These are phyloP conservation scores for Oncorhynchus mykiss DNA, from an alignment of 2,113 vertebrate species.

Conservation along the genomic window DNA sequence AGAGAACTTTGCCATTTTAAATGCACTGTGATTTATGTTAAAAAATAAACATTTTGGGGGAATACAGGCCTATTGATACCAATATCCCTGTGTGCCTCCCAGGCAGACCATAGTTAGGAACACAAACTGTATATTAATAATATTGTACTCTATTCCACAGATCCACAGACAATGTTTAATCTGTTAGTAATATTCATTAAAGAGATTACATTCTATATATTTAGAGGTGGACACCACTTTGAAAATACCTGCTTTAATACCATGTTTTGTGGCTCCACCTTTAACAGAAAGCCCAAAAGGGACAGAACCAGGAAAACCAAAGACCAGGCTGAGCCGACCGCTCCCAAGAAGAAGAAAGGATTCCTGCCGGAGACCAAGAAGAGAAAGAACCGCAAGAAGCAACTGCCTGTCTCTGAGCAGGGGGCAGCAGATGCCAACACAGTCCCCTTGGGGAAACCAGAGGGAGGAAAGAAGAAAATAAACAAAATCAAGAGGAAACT, in stretches of 20 bases:
- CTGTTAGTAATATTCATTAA: too few relatives aligned
- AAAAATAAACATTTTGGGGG: too few relatives aligned
- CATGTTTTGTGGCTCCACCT: neutral
- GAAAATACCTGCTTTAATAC: neutral
- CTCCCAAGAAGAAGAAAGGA: constrained; percentile 84
- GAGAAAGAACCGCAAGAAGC: constrained; percentile 80
- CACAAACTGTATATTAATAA: too few relatives aligned
- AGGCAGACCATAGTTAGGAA: too few relatives aligned
- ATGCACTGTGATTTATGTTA: too few relatives aligned
- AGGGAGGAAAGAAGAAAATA: constrained; percentile 49
- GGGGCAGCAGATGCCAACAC: neutral
- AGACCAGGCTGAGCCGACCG: neutral
- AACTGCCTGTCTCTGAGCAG: constrained; percentile 30
- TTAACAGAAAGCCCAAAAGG: constrained; percentile 79
- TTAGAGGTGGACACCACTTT: too few relatives aligned
- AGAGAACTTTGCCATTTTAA: too few relatives aligned
- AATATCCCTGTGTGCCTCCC: too few relatives aligned
- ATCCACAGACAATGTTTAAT: too few relatives aligned
- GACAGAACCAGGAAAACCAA: constrained; percentile 69
- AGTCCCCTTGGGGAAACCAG: constrained; percentile 9
- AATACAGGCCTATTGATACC: too few relatives aligned
- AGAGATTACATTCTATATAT: too few relatives aligned
- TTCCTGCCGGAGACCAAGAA: constrained; percentile 93
- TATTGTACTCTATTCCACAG: too few relatives aligned
- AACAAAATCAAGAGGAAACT: constrained; percentile 55